Base-by-base conservation (phyloP, 2,113 vertebrate genomes). In the Laticauda colubrina region DNA sequence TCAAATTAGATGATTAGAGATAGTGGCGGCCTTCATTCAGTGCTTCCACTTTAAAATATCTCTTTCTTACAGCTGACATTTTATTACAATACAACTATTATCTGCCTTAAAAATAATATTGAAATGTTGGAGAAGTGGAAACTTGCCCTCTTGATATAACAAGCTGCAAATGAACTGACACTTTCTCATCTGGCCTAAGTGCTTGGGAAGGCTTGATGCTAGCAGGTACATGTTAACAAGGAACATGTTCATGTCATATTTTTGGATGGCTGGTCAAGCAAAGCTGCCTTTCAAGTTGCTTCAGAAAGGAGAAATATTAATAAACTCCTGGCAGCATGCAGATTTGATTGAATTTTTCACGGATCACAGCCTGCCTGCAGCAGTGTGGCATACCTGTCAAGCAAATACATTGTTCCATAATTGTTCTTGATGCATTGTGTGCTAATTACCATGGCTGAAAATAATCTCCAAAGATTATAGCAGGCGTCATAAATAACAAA, bases 381-480 rank as follows among this genome's bases (percentile, higher is more conserved):
- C 94, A 95, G 95, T 96, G 94, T 95, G 95, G 96, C 95, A 94
- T 96, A 97, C 96, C 96, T 97, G 96, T 97, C 97, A 98, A 96
- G 96, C 94, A 93, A 96, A 97, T 96, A 97, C 95, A 95, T 94
- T 97, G 96, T 96, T 96, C 97, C 96, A 87, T 97, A 97, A 96
- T 96, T 98, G 97, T 96, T 97, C 96, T 94, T 96, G 96, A 97
- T 97, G 96, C 96, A 97, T 96, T 96, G 96, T 96, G 95, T 96
- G 96, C 98, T 98, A 98, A 98, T 98, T 98, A 96, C 97, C 97
- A 96, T 95, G 95, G 97, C 96, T 92, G 96, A 97, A 98, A 97
- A 97, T 98, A 98, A 98, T 98, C 97, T 98, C 97, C 96, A 97
- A 97, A 98, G 98, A 98, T 98, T 98, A 97, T 94, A 96, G 97